phyloP scores from a whole-genome alignment of 1,140 invertebrate genomes.

The Babylonia areolata region DNA sequence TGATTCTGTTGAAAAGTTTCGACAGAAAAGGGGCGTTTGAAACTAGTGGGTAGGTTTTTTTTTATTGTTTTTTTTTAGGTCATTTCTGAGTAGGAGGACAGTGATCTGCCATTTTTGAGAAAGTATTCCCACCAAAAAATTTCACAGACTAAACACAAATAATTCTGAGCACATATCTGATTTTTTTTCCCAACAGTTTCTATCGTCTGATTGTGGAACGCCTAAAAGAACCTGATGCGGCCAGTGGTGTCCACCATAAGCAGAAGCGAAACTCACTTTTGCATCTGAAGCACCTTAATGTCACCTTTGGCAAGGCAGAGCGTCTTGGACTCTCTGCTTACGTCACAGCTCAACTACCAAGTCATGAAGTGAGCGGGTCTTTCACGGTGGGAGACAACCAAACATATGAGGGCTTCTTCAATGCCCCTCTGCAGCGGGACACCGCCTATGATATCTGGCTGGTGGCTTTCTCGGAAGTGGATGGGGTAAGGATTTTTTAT shows the following conservation, averaged over 20 bases:
- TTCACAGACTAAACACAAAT: neutral
- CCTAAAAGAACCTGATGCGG: conserved; percentile 16
- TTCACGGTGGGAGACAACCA: conserved; percentile 88
- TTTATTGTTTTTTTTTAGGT: too few relatives aligned
- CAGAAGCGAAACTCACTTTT: conserved; percentile 39
- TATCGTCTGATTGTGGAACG: conserved; percentile 62
- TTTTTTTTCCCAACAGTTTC: conserved; percentile 49
- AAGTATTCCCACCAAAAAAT: neutral
- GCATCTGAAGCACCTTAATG: conserved; percentile 49
- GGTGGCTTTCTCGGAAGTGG: conserved; percentile 75
- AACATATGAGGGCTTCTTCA: conserved; percentile 86
- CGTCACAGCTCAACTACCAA: conserved; percentile 85
- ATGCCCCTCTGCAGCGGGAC: conserved; percentile 84
- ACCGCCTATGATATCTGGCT: conserved; percentile 83
- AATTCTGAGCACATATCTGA: neutral
- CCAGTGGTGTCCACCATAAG: neutral
- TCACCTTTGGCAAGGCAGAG: conserved; percentile 76
- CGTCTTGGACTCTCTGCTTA: conserved; percentile 84
- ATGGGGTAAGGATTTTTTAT: too few relatives aligned
- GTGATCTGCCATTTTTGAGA: too few relatives aligned
- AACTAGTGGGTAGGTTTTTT: too few relatives aligned
- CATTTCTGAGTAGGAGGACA: too few relatives aligned
- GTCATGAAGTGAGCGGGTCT: conserved; percentile 70
- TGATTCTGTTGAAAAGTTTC: too few relatives aligned
- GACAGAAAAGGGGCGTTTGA: too few relatives aligned